phyloP scores from a whole-genome alignment of 2,113 vertebrate genomes.

The Bostrychus sinensis region DNA sequence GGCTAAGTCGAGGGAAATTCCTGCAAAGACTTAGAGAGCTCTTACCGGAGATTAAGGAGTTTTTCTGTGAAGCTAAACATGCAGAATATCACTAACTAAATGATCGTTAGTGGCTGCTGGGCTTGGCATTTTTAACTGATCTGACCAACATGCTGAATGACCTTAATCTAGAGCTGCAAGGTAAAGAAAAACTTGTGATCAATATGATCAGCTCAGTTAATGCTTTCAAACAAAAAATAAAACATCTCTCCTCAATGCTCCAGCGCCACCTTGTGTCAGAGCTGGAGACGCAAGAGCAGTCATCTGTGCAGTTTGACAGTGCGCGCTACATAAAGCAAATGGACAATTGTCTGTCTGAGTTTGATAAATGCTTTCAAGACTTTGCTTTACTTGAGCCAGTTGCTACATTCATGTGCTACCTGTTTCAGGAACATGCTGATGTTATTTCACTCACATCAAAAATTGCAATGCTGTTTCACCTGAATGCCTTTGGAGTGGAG shows the following conservation, averaged over 20 bases:
- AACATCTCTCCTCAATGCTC: no score
- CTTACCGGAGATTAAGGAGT: no score
- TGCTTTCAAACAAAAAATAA: no score
- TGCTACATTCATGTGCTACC: conserved; percentile 15
- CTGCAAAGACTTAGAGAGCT: conserved; percentile 28
- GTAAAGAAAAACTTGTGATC: no score
- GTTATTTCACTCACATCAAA: conserved; percentile 41
- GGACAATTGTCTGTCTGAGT: conserved; percentile 15
- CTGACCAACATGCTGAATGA: no score
- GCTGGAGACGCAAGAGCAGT: conserved; percentile 15
- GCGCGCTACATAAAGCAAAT: conserved; percentile 18
- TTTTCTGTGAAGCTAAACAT: no score
- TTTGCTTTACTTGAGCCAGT: conserved; percentile 29
- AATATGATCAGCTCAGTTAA: no score
- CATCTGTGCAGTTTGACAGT: conserved; percentile 21
- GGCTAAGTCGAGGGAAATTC: conserved; percentile 20
- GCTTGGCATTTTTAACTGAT: no score
- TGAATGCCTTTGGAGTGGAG: conserved; percentile 33
- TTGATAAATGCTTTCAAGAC: conserved; percentile 32
- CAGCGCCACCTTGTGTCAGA: background rate
- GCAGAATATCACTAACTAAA: no score
- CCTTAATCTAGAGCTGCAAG: no score
- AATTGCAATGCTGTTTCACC: conserved; percentile 46
- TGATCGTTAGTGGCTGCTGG: no score
- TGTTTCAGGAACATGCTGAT: conserved; percentile 33